Conservation (phyloP, 2,113 vertebrate species). For the Halcyon senegalensis region DNA sequence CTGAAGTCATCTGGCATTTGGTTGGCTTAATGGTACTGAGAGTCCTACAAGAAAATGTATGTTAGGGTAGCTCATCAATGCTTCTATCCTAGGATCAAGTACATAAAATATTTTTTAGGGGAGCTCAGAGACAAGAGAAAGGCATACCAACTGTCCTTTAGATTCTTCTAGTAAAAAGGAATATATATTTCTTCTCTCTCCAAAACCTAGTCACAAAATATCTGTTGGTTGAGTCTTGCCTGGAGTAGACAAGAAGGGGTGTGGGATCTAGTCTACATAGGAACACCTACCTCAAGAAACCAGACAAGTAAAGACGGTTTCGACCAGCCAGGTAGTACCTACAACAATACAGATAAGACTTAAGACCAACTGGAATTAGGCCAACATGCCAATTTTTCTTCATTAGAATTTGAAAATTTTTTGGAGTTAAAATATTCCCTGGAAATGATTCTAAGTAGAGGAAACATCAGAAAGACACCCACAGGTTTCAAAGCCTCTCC, state of each 20-base stretch:
- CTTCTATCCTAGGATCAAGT: background rate
- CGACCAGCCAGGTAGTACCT: background rate
- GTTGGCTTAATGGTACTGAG: background rate
- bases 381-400: background rate
- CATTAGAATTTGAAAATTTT: background rate
- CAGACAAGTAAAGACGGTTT: background rate
- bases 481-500: background rate
- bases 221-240: background rate
- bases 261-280: background rate
- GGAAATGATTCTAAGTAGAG: background rate
- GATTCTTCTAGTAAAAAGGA: background rate
- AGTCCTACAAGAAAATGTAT: background rate
- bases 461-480: background rate
- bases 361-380: background rate
- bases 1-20: background rate
- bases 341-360: background rate
- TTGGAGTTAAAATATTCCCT: background rate
- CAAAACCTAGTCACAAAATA: background rate
- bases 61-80: background rate
- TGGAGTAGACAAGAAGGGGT: background rate
- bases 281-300: background rate
- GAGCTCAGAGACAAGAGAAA: background rate
- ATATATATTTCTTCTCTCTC: background rate
- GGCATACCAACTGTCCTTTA: background rate
- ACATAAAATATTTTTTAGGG: background rate